phyloP scores from a whole-genome alignment of 2,888 invertebrate genomes.

The Parnassius orleans region DNA sequence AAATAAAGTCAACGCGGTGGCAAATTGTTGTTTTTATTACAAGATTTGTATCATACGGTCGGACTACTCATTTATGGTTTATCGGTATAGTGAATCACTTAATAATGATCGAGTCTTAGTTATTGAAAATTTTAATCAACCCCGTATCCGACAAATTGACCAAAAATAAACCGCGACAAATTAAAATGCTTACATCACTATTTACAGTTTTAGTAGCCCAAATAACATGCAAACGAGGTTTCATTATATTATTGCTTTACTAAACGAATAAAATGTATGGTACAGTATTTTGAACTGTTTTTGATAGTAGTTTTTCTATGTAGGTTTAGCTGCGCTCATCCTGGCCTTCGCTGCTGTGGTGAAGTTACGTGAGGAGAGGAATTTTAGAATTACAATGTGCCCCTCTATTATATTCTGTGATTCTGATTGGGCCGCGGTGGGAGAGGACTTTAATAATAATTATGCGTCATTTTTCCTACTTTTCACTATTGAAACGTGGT shows the following conservation, averaged over 20 bases:
- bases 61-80: slow-evolving; percentile 30
- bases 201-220: slow-evolving; percentile 7
- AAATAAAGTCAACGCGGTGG: slow-evolving; percentile 36
- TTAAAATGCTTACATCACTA: slow-evolving; percentile 14
- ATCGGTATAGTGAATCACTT: slow-evolving; percentile 40
- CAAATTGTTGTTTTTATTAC: slow-evolving; percentile 37
- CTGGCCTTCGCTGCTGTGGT: too few species aligned
- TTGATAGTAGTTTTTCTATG: too few species aligned
- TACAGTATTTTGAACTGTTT: too few species aligned
- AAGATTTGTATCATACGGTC: slow-evolving; percentile 33
- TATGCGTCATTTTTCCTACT: too few species aligned
- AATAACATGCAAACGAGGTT: neutral
- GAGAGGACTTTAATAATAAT: too few species aligned
- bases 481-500: too few species aligned
- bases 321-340: too few species aligned
- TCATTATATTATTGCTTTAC: neutral
- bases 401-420: too few species aligned
- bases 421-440: too few species aligned
- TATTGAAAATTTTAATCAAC: slow-evolving; percentile 17
- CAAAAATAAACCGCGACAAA: slow-evolving; percentile 15
- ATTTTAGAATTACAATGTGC: too few species aligned
- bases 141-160: neutral
- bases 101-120: slow-evolving; percentile 22
- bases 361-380: too few species aligned
- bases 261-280: too few species aligned